Evolutionary conservation across 92 coral and sea anemone species (phyloP).

Genomic region (Diadumene lineata): DNA sequence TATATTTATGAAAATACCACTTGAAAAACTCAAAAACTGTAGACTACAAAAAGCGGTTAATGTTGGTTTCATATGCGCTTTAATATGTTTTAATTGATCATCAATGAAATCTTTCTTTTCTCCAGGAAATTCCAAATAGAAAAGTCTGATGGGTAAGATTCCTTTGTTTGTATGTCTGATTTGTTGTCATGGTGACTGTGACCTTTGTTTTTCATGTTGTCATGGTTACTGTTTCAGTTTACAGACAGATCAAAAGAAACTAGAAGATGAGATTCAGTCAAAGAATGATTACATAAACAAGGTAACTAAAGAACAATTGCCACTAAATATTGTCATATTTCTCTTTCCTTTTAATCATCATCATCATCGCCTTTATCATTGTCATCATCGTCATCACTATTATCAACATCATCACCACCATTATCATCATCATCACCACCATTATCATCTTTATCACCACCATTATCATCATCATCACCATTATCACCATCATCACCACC

Average conservation of each 20-base stretch:
- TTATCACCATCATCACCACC: not conserved
- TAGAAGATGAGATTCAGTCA: slow-evolving; percentile 33
- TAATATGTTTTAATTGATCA: too few relatives aligned
- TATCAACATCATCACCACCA: too few relatives aligned
- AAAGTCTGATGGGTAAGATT: slow-evolving; percentile 40
- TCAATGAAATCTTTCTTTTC: slow-evolving; percentile 8
- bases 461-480: not conserved
- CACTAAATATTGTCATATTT: not conserved
- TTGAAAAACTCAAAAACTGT: too few relatives aligned
- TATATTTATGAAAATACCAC: too few relatives aligned
- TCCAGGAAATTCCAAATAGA: slow-evolving; percentile 53
- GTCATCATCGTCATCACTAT: too few relatives aligned
- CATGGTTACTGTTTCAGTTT: slow-evolving; percentile 9
- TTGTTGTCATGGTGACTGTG: not conserved
- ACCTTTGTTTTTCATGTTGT: not conserved
- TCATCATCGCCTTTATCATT: too few relatives aligned
- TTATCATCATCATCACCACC: too few relatives aligned
- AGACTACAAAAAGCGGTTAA: too few relatives aligned
- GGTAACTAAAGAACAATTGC: not conserved
- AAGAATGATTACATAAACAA: slow-evolving; percentile 27
- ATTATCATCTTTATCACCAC: too few relatives aligned
- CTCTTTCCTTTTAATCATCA: too few relatives aligned
- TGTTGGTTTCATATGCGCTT: too few relatives aligned
- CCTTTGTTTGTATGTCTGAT: not conserved
- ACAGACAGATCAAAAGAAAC: slow-evolving; percentile 40